Base-by-base conservation (phyloP, 2,888 invertebrate genomes). In the Stegophylla sp. region DNA sequence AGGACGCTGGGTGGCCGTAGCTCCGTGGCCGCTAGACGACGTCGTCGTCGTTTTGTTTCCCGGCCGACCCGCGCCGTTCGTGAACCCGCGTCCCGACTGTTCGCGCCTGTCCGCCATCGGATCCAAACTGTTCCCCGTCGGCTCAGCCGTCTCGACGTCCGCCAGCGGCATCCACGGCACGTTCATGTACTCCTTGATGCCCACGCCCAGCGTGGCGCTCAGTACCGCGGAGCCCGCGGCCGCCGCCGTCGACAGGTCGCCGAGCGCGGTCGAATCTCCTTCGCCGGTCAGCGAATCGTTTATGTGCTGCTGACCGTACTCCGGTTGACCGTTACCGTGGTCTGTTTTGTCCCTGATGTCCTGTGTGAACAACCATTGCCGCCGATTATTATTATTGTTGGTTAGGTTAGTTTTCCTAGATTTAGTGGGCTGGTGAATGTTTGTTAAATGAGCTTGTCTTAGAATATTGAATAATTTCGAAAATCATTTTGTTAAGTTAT, bases 81-180 rank as follows among this genome's bases (percentile, higher is more conserved):
- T 63, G 43, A 79, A 79, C 23, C 79, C 79, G 51, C 79, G 79
- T 0, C 79, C 79, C 34, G 79, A 79, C 41, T 79, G 79, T 63
- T 79, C 79, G 13, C 79, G 69, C 69, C 79, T 48, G 51, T 79
- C 79, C 23, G 71, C 51, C 34, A 61, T 23, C 59, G 69, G 79
- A 41, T 79, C 79, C 41, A 79, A 51, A n/a, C 79, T 79, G 51
- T 79, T 79, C 13, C 79, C 79, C 13, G 71, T 26, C 76, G 82
- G 75, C 10, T 63, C 82, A 17, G 48, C 48, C 28, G 48, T 41
- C 28, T 43, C 71, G n/a, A 64, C 53, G 34, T 83, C 67, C n/a
- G 83, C 45, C n/a, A 83, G 79, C 51, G 83, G 83, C 73, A 82
- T 82, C 83, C 83, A 83, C 15, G 82, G 82, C 20, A 82, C 82